Base-by-base conservation (phyloP, 1,140 invertebrate genomes). In the Leptinotarsa lineolata region DNA sequence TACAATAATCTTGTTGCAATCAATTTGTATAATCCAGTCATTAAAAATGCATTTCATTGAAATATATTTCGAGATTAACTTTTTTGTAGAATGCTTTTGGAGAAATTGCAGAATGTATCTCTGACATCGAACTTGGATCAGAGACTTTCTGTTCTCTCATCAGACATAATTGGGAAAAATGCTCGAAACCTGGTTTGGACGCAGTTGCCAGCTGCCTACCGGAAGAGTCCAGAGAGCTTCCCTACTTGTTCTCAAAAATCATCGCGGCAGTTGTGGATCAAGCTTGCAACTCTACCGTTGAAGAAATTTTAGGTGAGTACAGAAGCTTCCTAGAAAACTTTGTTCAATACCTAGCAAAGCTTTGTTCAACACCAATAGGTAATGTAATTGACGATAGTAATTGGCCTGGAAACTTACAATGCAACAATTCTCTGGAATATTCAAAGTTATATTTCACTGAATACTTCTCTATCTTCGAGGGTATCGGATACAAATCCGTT, bases 221-320 rank as follows among this genome's bases (percentile, higher is more conserved):
- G 12, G 72, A 73, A 24, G 61, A 72, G 68, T 76, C 74, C 4
- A 76, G 48, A 73, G 74, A 64, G 4, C 46, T 76, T 45, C 71
- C 74, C 11, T n/a, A 22, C 21, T 21, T 76, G 46, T 46, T 58
- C 6, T 59, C 65, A 12, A 45, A 70, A 66, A 21, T 65, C n/a
- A 13, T 76, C 8, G 24, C 60, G 11, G 72, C 71, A 4, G 44
- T 54, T 15, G 21, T 70, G 4, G 24, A 72, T n/a, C 68, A 76
- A 48, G 39, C 69, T 30, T 76, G 74, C 24, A 69, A 67, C 16
- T 65, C 68, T 20, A 72, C 72, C 21, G 74, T 72, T 45, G 74
- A 76, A 66, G 59, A 76, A 22, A 72, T 76, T 66, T 67, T 76
- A 21, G 74, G 74, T 76, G 54, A 64, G 74, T 76, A 70, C 8